Conservation (phyloP, 2,113 vertebrate genomes). For the Epinephelus fuscoguttatus region DNA sequence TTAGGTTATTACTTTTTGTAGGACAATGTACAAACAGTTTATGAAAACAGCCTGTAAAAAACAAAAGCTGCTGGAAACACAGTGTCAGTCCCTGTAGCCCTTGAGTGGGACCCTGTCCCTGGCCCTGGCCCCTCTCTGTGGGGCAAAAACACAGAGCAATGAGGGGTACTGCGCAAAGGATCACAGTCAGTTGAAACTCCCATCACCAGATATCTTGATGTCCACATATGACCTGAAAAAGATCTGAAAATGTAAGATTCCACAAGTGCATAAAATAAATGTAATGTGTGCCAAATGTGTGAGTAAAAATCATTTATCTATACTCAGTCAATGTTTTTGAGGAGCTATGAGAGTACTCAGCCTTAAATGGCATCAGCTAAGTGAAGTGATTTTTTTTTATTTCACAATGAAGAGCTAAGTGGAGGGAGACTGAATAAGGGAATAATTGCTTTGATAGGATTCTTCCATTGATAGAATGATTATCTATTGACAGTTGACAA, state of each 20-base stretch:
- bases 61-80: too few relatives aligned
- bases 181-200: too few relatives aligned
- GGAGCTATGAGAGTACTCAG: neutral
- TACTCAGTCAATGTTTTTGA: neutral
- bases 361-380: neutral
- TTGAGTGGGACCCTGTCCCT: too few relatives aligned
- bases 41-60: too few relatives aligned
- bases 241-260: neutral
- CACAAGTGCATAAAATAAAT: neutral
- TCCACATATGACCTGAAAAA: neutral
- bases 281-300: neutral
- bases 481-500: conserved; percentile 52
- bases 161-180: too few relatives aligned
- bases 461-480: conserved; percentile 39
- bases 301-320: neutral
- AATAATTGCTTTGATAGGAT: conserved; percentile 48
- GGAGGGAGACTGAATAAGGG: conserved; percentile 10
- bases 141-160: too few relatives aligned
- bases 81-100: too few relatives aligned
- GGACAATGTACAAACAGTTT: too few relatives aligned
- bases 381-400: neutral
- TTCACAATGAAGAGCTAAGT: neutral
- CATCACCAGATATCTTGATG: too few relatives aligned
- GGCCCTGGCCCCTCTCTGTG: too few relatives aligned
- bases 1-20: too few relatives aligned